phyloP scores from a whole-genome alignment of 2,888 invertebrate species.

The Euproctis similis region DNA sequence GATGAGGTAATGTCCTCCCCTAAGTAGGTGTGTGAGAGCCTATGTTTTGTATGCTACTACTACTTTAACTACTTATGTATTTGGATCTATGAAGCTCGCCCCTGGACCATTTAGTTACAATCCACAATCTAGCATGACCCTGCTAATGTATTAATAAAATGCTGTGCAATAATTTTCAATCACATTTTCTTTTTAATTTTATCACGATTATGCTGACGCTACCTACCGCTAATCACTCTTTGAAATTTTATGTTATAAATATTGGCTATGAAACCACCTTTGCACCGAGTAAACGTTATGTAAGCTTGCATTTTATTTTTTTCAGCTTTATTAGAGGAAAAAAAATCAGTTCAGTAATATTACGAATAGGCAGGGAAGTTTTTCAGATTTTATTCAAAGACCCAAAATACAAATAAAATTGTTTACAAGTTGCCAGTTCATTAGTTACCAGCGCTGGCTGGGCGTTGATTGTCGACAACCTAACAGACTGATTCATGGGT shows the following conservation, averaged over 20 bases:
- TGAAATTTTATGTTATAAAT: constrained; percentile 20
- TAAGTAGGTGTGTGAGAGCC: constrained; percentile 66
- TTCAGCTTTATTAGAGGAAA: not conserved
- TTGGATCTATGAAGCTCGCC: constrained; percentile 39
- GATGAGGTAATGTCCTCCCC: constrained; percentile 86
- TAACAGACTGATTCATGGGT: constrained; percentile 30
- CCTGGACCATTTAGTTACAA: constrained; percentile 40
- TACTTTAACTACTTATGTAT: constrained; percentile 34
- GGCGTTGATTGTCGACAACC: constrained; percentile 30
- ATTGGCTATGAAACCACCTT: constrained; percentile 27
- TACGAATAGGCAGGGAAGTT: not conserved
- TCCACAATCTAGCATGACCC: constrained; percentile 38
- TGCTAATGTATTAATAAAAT: no score
- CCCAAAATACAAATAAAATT: no score
- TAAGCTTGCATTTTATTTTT: constrained; percentile 31
- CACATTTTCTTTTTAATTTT: no score
- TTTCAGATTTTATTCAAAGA: no score
- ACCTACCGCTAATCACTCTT: constrained; percentile 7
- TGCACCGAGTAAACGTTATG: constrained; percentile 18
- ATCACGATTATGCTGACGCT: no score
- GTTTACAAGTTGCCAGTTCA: no score
- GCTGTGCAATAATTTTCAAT: no score
- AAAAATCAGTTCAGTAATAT: not conserved
- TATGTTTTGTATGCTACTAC: no score
- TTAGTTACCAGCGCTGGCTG: constrained; percentile 27